phyloP scores from a whole-genome alignment of 1,140 invertebrate species.

The Varroa destructor region DNA sequence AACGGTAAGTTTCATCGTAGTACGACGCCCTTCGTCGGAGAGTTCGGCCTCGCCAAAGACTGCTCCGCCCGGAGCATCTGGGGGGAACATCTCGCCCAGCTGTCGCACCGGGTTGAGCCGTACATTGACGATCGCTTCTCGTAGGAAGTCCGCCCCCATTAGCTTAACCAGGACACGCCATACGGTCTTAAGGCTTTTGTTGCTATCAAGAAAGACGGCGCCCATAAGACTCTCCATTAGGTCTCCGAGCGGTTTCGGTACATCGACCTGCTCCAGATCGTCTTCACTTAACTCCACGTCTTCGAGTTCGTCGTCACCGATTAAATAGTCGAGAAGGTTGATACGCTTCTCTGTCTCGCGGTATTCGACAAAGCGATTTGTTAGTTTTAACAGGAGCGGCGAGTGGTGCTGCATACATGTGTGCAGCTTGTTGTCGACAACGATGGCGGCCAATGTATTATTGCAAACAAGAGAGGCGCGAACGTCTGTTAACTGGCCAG shows the following conservation, averaged over 20 bases:
- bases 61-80: background rate
- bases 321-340: slow-evolving; percentile 2
- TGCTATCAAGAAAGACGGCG: slow-evolving; percentile 31
- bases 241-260: slow-evolving; percentile 32
- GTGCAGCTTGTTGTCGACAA: slow-evolving; percentile 49
- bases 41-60: background rate
- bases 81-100: slow-evolving; percentile 1
- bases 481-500: slow-evolving; percentile 76
- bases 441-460: slow-evolving; percentile 73
- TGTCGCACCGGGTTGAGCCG: slow-evolving; percentile 5
- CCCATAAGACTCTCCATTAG: slow-evolving; percentile 31
- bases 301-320: background rate
- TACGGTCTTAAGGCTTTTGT: slow-evolving; percentile 15
- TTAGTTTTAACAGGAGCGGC: background rate
- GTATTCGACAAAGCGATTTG: slow-evolving; percentile 21
- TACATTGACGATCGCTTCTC: slow-evolving; percentile 12
- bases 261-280: slow-evolving; percentile 30
- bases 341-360: slow-evolving; percentile 3
- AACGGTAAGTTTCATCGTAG: slow-evolving; percentile 1
- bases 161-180: slow-evolving; percentile 31
- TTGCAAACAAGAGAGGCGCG: slow-evolving; percentile 89
- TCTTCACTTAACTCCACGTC: background rate
- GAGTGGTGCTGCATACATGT: slow-evolving; percentile 24
- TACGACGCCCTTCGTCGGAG: background rate
- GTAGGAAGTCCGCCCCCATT: slow-evolving; percentile 5